These are phyloP conservation scores for Apotomis capreana DNA, from an alignment of 2,888 invertebrate genomes.

Conservation along the genomic window DNA sequence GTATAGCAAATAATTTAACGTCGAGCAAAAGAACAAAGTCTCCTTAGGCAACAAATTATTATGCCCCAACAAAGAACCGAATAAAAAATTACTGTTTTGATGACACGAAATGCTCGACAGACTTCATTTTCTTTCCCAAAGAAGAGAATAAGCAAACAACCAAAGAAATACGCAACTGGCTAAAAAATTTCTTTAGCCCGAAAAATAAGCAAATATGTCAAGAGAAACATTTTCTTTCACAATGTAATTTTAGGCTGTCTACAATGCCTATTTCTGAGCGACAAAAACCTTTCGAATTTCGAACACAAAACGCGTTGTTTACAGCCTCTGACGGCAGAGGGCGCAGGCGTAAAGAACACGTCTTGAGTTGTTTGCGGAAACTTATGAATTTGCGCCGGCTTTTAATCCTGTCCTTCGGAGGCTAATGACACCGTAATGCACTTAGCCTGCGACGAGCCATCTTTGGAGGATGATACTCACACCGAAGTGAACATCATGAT, in stretches of 20 bases:
- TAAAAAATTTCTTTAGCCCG: not conserved
- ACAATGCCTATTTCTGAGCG: constrained; percentile 5
- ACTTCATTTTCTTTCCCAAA: constrained; percentile 1
- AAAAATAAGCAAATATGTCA: not conserved
- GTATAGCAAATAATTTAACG: not conserved
- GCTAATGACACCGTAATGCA: constrained; percentile 71
- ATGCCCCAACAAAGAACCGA: not conserved
- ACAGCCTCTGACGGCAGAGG: not conserved
- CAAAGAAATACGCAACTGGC: not conserved
- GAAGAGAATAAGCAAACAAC: not conserved
- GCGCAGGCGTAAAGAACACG: not conserved
- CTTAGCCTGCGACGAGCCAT: constrained; percentile 55
- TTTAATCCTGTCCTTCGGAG: constrained; percentile 36
- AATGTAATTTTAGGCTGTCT: not conserved
- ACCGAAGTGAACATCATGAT: constrained; percentile 41
- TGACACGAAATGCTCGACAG: not conserved
- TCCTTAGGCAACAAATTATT: not conserved
- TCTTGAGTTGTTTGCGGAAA: constrained; percentile 43
- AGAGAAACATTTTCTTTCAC: not conserved
- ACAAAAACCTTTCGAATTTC: not conserved
- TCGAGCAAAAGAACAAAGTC: not conserved
- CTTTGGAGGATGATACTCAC: constrained; percentile 45
- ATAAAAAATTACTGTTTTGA: not conserved
- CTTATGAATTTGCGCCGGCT: constrained; percentile 53
- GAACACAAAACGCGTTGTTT: constrained; percentile 30